A percentile compares a stretch with the other conserved stretches of the same genome.
phyloP scores from a whole-genome alignment of 1,140 invertebrate genomes.

The Drosophila watanabei region DNA sequence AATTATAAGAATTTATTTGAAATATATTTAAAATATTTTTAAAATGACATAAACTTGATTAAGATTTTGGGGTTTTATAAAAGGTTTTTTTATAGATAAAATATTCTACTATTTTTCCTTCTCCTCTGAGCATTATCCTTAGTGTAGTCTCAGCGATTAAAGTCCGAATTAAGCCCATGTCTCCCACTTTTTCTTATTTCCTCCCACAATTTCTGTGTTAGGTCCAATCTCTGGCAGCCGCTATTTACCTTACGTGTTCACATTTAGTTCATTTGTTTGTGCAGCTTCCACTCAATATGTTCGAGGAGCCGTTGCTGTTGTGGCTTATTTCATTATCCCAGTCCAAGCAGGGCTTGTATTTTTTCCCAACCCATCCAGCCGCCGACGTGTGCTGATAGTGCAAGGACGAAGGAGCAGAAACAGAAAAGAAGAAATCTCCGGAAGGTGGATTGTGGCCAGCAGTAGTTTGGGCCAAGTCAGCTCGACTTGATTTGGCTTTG shows the following conservation, averaged over 20 bases:
- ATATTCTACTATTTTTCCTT: not conserved
- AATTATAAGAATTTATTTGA: not conserved
- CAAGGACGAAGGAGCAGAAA: constrained; percentile 16
- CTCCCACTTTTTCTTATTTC: not conserved
- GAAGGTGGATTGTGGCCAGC: constrained; percentile 27
- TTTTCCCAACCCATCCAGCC: constrained; percentile 3
- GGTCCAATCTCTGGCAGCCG: constrained; percentile 23
- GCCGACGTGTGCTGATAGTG: constrained; percentile 45
- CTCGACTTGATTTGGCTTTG: constrained; percentile 59
- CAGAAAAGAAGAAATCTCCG: constrained; percentile 35
- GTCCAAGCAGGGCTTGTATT: constrained; percentile 38
- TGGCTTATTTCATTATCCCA: constrained; percentile 62
- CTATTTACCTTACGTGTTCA: constrained; percentile 77
- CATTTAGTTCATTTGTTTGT: constrained; percentile 76
- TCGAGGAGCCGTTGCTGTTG: constrained; percentile 52
- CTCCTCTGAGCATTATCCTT: not conserved
- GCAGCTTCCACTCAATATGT: constrained; percentile 60
- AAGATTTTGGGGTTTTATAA: too few species aligned
- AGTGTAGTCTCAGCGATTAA: constrained; percentile 13
- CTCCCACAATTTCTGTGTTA: constrained; percentile 2
- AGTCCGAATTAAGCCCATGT: constrained; percentile 16
- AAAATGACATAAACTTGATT: too few species aligned
- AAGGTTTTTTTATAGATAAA: too few species aligned
- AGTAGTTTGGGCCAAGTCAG: constrained; percentile 48
- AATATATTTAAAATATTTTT: not conserved